Conservation (phyloP, 2,888 invertebrate species). For the Limenitis camilla region DNA sequence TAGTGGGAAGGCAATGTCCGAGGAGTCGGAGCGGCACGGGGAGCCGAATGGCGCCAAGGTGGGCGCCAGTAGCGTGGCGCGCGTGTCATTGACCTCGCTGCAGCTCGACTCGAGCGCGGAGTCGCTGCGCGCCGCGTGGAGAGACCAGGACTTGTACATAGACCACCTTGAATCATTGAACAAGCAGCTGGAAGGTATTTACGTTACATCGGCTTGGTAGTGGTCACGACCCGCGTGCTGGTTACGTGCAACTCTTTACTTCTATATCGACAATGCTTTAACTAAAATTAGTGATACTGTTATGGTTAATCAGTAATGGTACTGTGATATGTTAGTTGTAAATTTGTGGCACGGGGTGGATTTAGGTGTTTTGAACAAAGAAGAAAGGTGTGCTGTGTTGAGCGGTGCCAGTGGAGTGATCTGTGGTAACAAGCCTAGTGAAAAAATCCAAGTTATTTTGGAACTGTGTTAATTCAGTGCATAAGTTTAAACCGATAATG, state of each 20-base stretch:
- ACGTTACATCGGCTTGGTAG: slow-evolving; percentile 67
- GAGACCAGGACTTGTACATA: slow-evolving; percentile 84
- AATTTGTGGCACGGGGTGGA: slow-evolving; percentile 61
- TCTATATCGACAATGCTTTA: slow-evolving; percentile 73
- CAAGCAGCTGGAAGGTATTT: slow-evolving; percentile 86
- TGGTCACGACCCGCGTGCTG: slow-evolving; percentile 52
- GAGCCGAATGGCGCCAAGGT: slow-evolving; percentile 59
- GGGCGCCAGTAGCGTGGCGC: slow-evolving; percentile 71
- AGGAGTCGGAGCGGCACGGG: slow-evolving; percentile 66
- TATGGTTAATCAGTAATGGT: slow-evolving; percentile 42
- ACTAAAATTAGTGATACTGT: slow-evolving; percentile 70
- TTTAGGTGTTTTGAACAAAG: slow-evolving; percentile 58
- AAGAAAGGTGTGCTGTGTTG: slow-evolving; percentile 52
- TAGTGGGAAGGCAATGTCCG: slow-evolving; percentile 71
- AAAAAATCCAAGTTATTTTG: slow-evolving; percentile 37
- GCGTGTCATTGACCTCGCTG: slow-evolving; percentile 77
- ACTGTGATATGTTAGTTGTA: slow-evolving; percentile 47
- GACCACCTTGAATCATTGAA: slow-evolving; percentile 83
- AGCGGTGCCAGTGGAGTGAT: slow-evolving; percentile 57
- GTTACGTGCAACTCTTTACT: slow-evolving; percentile 50
- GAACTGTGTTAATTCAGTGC: slow-evolving; percentile 51
- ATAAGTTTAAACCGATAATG: slow-evolving; percentile 21
- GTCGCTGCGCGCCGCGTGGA: slow-evolving; percentile 81
- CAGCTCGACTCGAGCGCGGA: slow-evolving; percentile 78
- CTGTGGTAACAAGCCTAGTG: slow-evolving; percentile 42